Base-by-base conservation (phyloP, 2,888 invertebrate species). In the Eurois occulta region DNA sequence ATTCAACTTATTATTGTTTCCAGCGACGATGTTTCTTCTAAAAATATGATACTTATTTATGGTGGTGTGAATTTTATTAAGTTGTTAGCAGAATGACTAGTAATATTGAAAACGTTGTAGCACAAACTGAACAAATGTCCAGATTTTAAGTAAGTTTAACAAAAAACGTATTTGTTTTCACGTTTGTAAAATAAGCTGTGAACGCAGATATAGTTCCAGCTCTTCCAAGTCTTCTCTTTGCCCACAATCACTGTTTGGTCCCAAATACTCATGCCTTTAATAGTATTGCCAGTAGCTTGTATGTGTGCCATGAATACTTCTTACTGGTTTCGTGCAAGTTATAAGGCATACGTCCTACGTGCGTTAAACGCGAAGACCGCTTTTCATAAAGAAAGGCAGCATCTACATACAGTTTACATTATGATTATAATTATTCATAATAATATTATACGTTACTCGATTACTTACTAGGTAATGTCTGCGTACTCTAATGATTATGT, bases 381-480 rank as follows among this genome's bases (percentile, higher is more conserved):
- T 41, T 41, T 32, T 32, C 18, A 4, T 67, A 32, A 67, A 13
- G 28, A 18, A 32, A 52, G n/a, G 24, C 18, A 46, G 16, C 24
- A 16, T 43, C 11, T 8, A 35, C 24, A 13, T 52, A 24, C 16
- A 32, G 32, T 18, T 48, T 35, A 28, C n/a, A 62, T 7, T 52
- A 48, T 11, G 41, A 78, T 16, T 32, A 32, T 16, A 21, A 74
- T 18, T 79, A 6, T 24, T 38, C 18, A 55, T 35, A 64, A 77
- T 77, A 77, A 77, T 28, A 69, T 24, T 28, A 69, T 24, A 77
- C 24, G 35, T 62, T 35, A 35, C 58, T n/a, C 68, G 32, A n/a
- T 41, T 72, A 79, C 43, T 60, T 41, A 35, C 48, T n/a, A n/a
- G n/a, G n/a, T n/a, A n/a, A 72, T 24, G 46, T 58, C 38, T 65